These are phyloP conservation scores for Ichneumoninae sp. DNA, from an alignment of 2,888 invertebrate genomes.

Conservation along the genomic window DNA sequence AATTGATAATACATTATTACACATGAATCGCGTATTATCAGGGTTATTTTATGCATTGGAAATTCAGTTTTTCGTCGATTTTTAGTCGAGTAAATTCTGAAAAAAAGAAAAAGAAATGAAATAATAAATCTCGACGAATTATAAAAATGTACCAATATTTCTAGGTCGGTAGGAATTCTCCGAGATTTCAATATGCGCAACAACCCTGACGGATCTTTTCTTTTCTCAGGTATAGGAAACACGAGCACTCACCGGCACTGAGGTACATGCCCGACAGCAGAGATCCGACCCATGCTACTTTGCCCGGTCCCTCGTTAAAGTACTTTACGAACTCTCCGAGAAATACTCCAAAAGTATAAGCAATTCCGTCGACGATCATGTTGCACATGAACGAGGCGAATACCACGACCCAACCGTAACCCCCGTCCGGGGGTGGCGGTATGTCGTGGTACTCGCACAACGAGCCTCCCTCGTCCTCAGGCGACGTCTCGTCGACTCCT, in stretches of 20 bases:
- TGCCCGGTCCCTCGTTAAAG: constrained; percentile 94
- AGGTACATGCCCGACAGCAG: constrained; percentile 98
- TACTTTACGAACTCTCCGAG: constrained; percentile 91
- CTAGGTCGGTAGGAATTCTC: too few species aligned
- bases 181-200: too few species aligned
- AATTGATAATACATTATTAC: too few species aligned
- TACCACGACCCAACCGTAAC: constrained; percentile 97
- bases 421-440: constrained; percentile 95
- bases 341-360: constrained; percentile 99
- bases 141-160: neutral
- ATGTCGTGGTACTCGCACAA: constrained; percentile 90
- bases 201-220: too few species aligned
- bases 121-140: neutral
- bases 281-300: constrained; percentile 97
- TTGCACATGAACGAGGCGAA: constrained; percentile 98
- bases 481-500: constrained; percentile 87
- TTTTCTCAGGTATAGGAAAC: neutral
- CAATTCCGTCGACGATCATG: constrained; percentile 98
- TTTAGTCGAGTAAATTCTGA: neutral
- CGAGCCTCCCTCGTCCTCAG: constrained; percentile 85
- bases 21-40: neutral
- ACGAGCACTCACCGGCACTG: constrained; percentile 90
- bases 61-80: neutral
- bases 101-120: neutral
- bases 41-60: neutral